A percentile compares a stretch with the other conserved stretches of the same genome.
These are phyloP conservation scores for Canis aureus DNA, from an alignment of 2,113 vertebrate genomes.

Conservation along the genomic window DNA sequence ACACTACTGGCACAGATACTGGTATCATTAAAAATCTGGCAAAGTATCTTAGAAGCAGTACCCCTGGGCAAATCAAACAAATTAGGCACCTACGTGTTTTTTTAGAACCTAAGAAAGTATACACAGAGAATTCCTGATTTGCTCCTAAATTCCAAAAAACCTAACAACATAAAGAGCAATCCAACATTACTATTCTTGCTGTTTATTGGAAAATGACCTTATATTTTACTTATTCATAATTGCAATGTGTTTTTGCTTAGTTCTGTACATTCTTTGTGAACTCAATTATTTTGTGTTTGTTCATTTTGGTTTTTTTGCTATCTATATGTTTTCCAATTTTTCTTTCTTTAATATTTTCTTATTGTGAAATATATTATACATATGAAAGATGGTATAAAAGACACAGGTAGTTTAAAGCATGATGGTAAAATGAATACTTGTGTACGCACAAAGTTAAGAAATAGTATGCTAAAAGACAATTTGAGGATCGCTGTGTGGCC, in stretches of 20 bases:
- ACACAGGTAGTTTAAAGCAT: background rate
- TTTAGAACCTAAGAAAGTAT: slow-evolving; percentile 71
- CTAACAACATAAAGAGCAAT: slow-evolving; percentile 55
- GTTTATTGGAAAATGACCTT: slow-evolving; percentile 29
- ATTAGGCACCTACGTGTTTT: slow-evolving; percentile 77
- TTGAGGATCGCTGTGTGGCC: rapidly evolving
- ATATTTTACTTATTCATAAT: background rate
- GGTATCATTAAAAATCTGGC: slow-evolving; percentile 88
- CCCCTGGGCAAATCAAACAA: slow-evolving; percentile 83
- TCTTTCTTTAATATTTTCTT: background rate
- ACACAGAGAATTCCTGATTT: slow-evolving; percentile 37
- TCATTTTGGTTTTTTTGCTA: background rate
- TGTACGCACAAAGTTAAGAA: background rate
- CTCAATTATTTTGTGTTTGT: background rate
- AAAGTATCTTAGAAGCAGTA: slow-evolving; percentile 75
- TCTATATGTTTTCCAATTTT: background rate
- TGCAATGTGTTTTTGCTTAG: background rate
- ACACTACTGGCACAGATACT: slow-evolving; percentile 82
- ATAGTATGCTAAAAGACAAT: background rate
- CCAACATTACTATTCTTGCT: background rate
- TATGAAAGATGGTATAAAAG: background rate
- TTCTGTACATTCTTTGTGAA: background rate
- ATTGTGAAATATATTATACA: background rate
- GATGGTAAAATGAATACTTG: background rate
- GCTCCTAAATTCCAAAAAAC: slow-evolving; percentile 27